Percentiles rank a stretch among this genome's conserved stretches.
phyloP scores from a whole-genome alignment of 2,797 vertebrate species.

The Labeo calbasu region DNA sequence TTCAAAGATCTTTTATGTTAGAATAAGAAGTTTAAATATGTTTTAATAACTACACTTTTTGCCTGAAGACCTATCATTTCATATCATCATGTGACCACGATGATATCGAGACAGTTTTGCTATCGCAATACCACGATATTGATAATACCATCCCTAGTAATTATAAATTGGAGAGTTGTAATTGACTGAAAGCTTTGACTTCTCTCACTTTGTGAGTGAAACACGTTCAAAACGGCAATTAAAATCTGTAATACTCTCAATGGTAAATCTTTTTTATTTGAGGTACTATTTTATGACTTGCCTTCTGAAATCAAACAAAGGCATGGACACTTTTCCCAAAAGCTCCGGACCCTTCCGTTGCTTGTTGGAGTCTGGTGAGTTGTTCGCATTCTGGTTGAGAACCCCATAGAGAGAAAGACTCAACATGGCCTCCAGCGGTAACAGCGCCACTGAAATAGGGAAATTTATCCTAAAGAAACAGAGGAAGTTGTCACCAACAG shows the following conservation, averaged over 20 bases:
- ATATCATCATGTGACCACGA: no score
- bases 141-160: no score
- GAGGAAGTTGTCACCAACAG: neutral
- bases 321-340: slow-evolving; percentile 90
- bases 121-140: no score
- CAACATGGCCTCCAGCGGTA: slow-evolving; percentile 92
- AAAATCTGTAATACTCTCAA: neutral
- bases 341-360: slow-evolving; percentile 91
- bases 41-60: no score
- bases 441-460: slow-evolving; percentile 91
- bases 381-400: slow-evolving; percentile 88
- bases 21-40: no score
- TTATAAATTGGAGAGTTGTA: no score
- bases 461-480: slow-evolving; percentile 87
- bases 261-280: neutral
- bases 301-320: slow-evolving; percentile 93
- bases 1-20: no score
- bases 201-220: no score
- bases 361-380: slow-evolving; percentile 95
- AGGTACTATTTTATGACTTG: slow-evolving; percentile 68
- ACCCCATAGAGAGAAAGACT: slow-evolving; percentile 90
- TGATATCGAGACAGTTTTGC: no score
- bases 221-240: neutral
- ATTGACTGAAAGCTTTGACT: no score
- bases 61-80: no score